Base-by-base conservation (phyloP, 1,140 invertebrate species). In the Eulimnadia texana region DNA sequence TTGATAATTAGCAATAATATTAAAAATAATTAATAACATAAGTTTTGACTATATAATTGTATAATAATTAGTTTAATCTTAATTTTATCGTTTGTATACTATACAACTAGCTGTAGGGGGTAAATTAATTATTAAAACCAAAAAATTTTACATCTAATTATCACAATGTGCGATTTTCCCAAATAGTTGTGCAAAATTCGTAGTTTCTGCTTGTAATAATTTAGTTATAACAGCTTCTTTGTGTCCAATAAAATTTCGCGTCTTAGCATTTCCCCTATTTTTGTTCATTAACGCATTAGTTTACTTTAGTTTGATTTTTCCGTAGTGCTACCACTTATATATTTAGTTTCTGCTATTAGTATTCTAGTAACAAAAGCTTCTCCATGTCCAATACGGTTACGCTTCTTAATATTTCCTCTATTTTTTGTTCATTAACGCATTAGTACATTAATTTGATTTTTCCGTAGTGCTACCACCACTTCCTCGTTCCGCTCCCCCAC, bases 401-500 rank as follows among this genome's bases (percentile, higher is more conserved):
- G 16, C 3, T 54, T 23, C 6, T 54, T 24, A 25, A 25, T 22
- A 0, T 3, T 54, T 54, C 19, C 11, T 9, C n/a, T 16, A 24
- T 19, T 13, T 16, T 54, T n/a, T 54, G 24, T 23, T 23, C 52
- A 23, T 23, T 16, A 25, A 25, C 23, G 1, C 52, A 54, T 1
- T 47, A 11, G 11, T 47, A 11, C 42, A 25, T 27, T 25, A 25
- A 25, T 54, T 11, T 25, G 20, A 54, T 54, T 23, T 54, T 23
- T 23, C 22, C 16, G 52, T 54, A 23, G 24, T 28, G 49, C 49
- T 52, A 28, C 60, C 60, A 19, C 50, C 50, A 25, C 53, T 61
- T 28, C 60, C 60, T 29, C 60, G 60, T 54, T 42, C 60, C 22
- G 50, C 49, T 51, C 60, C 60, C 50, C 60, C 60, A 52, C 60